Conservation (phyloP, 2,888 invertebrate genomes). For the Yponomeuta plumbellus region DNA sequence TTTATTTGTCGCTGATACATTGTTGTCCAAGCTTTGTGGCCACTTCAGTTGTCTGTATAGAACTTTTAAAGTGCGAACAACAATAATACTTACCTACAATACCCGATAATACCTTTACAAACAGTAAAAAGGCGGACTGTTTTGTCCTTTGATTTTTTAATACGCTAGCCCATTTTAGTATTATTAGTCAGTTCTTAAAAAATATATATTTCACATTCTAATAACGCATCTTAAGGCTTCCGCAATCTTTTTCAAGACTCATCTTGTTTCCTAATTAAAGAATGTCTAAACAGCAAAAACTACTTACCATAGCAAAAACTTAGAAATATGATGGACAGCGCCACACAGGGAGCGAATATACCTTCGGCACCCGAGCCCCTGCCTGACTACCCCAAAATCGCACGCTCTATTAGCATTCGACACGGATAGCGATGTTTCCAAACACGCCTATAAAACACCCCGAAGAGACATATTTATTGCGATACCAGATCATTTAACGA, state of each 20-base stretch:
- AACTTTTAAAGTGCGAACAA: slow-evolving; percentile 11
- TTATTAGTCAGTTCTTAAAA: too few species aligned
- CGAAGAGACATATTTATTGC: slow-evolving; percentile 62
- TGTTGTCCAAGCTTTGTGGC: slow-evolving; percentile 36
- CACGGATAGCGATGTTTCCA: slow-evolving; percentile 66
- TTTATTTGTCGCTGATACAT: slow-evolving; percentile 43
- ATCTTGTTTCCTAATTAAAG: neutral
- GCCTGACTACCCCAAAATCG: slow-evolving; percentile 18
- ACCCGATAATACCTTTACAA: neutral
- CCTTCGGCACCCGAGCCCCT: slow-evolving; percentile 9
- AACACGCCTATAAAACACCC: slow-evolving; percentile 48
- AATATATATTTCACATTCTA: too few species aligned
- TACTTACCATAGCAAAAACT: slow-evolving; percentile 1
- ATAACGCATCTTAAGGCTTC: neutral
- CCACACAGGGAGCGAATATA: slow-evolving; percentile 36
- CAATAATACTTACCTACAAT: slow-evolving; percentile 8
- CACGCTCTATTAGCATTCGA: slow-evolving; percentile 66
- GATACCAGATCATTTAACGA: slow-evolving; percentile 71
- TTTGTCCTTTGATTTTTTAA: neutral
- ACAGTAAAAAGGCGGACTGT: neutral
- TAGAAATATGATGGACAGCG: slow-evolving; percentile 31
- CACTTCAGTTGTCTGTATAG: slow-evolving; percentile 21
- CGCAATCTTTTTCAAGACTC: neutral
- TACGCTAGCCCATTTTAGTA: neutral
- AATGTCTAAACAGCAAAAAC: neutral